phyloP scores from a whole-genome alignment of 2,113 vertebrate genomes.

The Triplophysa tibetana region DNA sequence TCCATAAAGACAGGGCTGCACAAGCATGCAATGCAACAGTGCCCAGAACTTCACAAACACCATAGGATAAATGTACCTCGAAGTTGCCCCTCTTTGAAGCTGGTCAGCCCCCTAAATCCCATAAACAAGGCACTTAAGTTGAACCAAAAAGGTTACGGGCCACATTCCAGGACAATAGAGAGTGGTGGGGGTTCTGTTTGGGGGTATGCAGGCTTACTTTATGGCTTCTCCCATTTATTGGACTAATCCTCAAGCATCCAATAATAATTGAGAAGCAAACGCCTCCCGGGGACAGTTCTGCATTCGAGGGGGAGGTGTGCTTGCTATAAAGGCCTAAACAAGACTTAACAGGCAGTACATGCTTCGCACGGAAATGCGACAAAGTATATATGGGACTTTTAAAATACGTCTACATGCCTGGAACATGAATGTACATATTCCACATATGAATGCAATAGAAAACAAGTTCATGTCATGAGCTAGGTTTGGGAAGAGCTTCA shows the following conservation, averaged over 20 bases:
- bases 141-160: not conserved
- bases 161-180: conserved; percentile 20
- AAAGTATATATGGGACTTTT: conserved; percentile 28
- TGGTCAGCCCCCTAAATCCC: conserved; percentile 1
- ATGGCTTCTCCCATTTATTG: conserved; percentile 22
- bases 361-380: conserved; percentile 48
- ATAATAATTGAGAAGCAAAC: conserved; percentile 8
- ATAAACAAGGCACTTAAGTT: conserved; percentile 40
- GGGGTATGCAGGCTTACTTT: conserved; percentile 7
- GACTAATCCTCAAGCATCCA: conserved; percentile 18
- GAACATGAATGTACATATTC: conserved; percentile 63
- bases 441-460: conserved; percentile 52
- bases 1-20: conserved; percentile 9
- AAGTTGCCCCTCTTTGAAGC: not conserved
- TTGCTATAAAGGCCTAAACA: conserved; percentile 13
- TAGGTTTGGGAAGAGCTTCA: conserved; percentile 55
- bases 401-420: conserved; percentile 63
- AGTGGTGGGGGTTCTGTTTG: not conserved
- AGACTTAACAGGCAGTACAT: conserved; percentile 57
- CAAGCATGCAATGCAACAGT: conserved; percentile 28
- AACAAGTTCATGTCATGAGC: conserved; percentile 25
- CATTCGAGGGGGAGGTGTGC: conserved; percentile 10
- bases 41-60: conserved; percentile 1
- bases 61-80: not conserved
- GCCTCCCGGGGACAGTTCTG: not conserved